Percentiles rank a stretch among this genome's conserved stretches.
phyloP scores from a whole-genome alignment of 2,888 invertebrate genomes.

The Patella pellucida region DNA sequence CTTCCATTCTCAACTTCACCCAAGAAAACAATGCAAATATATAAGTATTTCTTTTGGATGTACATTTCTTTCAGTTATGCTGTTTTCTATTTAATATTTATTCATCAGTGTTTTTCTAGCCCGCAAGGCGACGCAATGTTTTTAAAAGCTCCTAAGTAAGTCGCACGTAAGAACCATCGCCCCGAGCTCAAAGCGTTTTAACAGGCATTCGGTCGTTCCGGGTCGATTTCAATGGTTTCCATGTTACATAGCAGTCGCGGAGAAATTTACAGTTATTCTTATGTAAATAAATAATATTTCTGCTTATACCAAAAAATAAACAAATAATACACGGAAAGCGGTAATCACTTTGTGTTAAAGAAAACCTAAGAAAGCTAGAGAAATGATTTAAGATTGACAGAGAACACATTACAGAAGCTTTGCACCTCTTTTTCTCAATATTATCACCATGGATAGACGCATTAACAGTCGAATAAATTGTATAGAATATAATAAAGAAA shows the following conservation, averaged over 20 bases:
- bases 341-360: neutral
- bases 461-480: neutral
- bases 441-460: neutral
- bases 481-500: too few species aligned
- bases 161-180: neutral
- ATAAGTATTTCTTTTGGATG: neutral
- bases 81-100: neutral
- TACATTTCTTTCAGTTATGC: neutral
- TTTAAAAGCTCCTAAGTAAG: neutral
- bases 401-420: neutral
- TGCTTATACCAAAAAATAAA: neutral
- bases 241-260: neutral
- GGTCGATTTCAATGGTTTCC: neutral
- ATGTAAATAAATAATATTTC: slow-evolving; percentile 1
- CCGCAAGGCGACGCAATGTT: slow-evolving; percentile 10
- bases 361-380: neutral
- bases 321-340: neutral
- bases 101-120: neutral
- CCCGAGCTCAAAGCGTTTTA: neutral
- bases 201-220: neutral
- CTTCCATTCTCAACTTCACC: neutral
- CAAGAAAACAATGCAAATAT: neutral
- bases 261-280: slow-evolving; percentile 12
- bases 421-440: neutral
- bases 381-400: slow-evolving; percentile 10